Evolutionary conservation across 2,888 invertebrate genomes (phyloP).

Genomic region (Branchipolynoe longqiensis): DNA sequence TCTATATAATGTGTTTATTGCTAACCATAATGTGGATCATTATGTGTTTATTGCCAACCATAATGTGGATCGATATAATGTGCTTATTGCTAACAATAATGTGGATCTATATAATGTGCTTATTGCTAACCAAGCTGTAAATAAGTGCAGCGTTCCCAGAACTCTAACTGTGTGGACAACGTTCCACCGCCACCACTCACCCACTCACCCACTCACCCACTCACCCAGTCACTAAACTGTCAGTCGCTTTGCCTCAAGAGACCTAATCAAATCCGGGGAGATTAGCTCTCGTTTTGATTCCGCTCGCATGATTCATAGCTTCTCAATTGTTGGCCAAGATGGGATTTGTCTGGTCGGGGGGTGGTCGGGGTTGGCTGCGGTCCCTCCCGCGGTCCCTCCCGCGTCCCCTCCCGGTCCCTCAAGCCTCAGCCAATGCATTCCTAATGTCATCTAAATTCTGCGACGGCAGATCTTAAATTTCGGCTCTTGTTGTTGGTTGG

Average conservation of each 20-base stretch:
- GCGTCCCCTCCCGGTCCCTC: not conserved
- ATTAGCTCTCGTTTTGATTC: conserved; percentile 37
- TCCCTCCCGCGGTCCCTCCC: too few relatives aligned
- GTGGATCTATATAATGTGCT: too few relatives aligned
- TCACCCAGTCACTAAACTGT: not conserved
- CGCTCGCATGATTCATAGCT: conserved; percentile 37
- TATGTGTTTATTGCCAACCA: too few relatives aligned
- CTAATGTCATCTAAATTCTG: conserved; percentile 53
- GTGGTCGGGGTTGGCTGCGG: too few relatives aligned
- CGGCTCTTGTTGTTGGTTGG: not conserved
- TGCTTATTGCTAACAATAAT: too few relatives aligned
- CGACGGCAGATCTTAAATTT: conserved; percentile 37
- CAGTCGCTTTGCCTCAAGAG: not conserved
- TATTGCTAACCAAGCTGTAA: too few relatives aligned
- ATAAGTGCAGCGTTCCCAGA: conserved; percentile 8
- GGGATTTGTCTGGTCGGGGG: conserved; percentile 21
- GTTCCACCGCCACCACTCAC: not conserved
- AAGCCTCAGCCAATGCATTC: conserved; percentile 14
- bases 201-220: too few relatives aligned
- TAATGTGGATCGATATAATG: too few relatives aligned
- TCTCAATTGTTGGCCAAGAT: conserved; percentile 54
- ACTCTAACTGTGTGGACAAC: conserved; percentile 31
- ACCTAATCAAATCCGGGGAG: conserved; percentile 3
- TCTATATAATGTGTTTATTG: too few relatives aligned
- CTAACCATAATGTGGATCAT: too few relatives aligned